phyloP scores from a whole-genome alignment of 2,888 invertebrate species.

The Calliopum simillimum region DNA sequence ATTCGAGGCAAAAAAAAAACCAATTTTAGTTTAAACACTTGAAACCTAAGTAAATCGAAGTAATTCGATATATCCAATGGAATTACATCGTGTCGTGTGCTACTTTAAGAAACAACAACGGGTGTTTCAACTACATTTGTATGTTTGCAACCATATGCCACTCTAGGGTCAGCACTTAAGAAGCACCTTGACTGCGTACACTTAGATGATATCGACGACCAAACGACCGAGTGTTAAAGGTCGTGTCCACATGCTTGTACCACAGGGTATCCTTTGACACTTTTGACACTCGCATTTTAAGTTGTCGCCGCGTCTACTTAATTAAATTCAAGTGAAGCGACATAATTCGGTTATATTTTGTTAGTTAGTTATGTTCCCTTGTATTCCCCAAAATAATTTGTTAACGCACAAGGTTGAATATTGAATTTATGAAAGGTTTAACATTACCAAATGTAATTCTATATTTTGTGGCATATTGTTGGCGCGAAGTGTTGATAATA shows the following conservation, averaged over 20 bases:
- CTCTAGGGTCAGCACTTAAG: not conserved
- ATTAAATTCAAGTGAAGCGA: slow-evolving; percentile 2
- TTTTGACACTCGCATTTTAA: slow-evolving; percentile 4
- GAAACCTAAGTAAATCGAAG: not conserved
- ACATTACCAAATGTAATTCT: not conserved
- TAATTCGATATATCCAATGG: not conserved
- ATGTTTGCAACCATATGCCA: slow-evolving; percentile 10
- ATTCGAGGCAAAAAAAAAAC: too few species aligned
- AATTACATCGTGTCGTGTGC: not conserved
- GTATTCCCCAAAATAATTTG: slow-evolving; percentile 3
- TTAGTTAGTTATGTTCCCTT: too few species aligned
- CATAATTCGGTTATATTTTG: not conserved
- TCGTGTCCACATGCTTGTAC: slow-evolving; percentile 46
- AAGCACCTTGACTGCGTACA: slow-evolving; percentile 16
- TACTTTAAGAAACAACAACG: not conserved
- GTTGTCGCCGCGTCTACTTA: not conserved
- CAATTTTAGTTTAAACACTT: too few species aligned
- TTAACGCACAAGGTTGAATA: not conserved
- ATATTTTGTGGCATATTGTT: not conserved
- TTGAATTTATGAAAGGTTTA: not conserved
- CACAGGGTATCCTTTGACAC: slow-evolving; percentile 47
- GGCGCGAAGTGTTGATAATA: slow-evolving; percentile 1
- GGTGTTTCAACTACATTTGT: not conserved
- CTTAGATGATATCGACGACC: not conserved
- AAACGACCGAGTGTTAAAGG: slow-evolving; percentile 48